Percentiles rank a stretch among this genome's conserved stretches.
Conservation (phyloP, 2,113 vertebrate genomes). For the Corvus hawaiiensis region DNA sequence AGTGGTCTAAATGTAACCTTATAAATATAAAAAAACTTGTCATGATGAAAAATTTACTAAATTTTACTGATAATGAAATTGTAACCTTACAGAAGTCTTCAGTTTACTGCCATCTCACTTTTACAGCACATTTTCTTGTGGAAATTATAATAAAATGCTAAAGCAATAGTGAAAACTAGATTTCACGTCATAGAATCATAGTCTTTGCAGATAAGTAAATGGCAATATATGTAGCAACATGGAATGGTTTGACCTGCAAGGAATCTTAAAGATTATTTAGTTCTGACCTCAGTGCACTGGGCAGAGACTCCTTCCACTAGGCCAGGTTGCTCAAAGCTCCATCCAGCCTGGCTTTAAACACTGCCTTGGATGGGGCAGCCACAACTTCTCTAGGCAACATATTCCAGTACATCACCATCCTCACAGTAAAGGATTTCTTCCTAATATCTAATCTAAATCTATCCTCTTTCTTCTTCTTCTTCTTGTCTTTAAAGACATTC, state of each 20-base stretch:
- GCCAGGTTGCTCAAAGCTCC: not conserved
- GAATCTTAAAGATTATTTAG: not conserved
- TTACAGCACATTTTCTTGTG: not conserved
- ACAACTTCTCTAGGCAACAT: not conserved
- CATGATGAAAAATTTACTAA: not conserved
- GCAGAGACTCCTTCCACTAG: too few species aligned
- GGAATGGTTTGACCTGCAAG: not conserved
- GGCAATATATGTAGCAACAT: not conserved
- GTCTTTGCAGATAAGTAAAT: not conserved
- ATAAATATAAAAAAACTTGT: not conserved
- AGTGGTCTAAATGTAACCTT: not conserved
- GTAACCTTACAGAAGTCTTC: not conserved
- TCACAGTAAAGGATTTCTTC: not conserved
- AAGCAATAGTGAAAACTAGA: not conserved
- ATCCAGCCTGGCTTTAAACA: not conserved
- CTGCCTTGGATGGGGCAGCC: not conserved
- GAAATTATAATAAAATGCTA: not conserved
- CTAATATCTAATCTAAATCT: not conserved
- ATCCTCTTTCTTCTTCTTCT: not conserved
- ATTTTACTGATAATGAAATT: not conserved
- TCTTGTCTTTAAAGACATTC: not conserved
- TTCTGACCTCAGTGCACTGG: fast-evolving
- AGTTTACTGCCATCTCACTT: not conserved
- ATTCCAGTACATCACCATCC: not conserved
- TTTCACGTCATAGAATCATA: not conserved